phyloP scores from a whole-genome alignment of 1,140 invertebrate genomes.

The Wiebesia pumilae region DNA sequence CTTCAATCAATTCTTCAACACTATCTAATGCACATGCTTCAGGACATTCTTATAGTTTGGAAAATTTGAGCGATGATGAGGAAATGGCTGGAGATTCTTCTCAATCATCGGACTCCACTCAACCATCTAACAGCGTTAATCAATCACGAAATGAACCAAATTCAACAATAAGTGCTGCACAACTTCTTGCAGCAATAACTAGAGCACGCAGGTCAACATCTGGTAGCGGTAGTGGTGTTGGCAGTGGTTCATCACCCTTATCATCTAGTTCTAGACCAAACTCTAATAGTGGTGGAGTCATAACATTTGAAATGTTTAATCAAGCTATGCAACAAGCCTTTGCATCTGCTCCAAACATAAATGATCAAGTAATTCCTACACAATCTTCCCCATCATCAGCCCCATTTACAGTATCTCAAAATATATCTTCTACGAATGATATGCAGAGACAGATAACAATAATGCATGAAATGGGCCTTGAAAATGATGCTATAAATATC shows the following conservation, averaged over 20 bases:
- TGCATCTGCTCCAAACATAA: conserved; percentile 62
- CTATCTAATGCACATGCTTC: conserved; percentile 63
- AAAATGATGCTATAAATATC: conserved; percentile 89
- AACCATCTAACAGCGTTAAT: conserved; percentile 60
- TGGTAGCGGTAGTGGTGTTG: conserved; percentile 36
- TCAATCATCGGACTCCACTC: conserved; percentile 72
- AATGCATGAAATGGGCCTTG: conserved; percentile 91
- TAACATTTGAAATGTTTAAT: conserved; percentile 78
- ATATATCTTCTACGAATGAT: conserved; percentile 52
- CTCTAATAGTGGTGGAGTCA: conserved; percentile 63
- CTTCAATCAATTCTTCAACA: conserved; percentile 57
- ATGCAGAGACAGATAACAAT: conserved; percentile 83
- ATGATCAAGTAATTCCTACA: conserved; percentile 45
- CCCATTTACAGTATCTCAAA: conserved; percentile 53
- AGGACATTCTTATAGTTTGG: conserved; percentile 74
- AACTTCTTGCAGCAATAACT: conserved; percentile 75
- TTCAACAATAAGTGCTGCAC: conserved; percentile 73
- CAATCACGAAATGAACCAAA: conserved; percentile 59
- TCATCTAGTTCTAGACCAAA: conserved; percentile 58
- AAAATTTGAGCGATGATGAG: conserved; percentile 76
- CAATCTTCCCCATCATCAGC: conserved; percentile 54
- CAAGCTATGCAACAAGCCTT: conserved; percentile 78
- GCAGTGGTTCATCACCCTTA: conserved; percentile 47
- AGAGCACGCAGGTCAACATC: conserved; percentile 63
- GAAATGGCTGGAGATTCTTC: conserved; percentile 77